A percentile compares a stretch with the other conserved stretches of the same genome.
Evolutionary conservation across 2,888 invertebrate genomes (phyloP).

Genomic region (Deroplatys truncata): DNA sequence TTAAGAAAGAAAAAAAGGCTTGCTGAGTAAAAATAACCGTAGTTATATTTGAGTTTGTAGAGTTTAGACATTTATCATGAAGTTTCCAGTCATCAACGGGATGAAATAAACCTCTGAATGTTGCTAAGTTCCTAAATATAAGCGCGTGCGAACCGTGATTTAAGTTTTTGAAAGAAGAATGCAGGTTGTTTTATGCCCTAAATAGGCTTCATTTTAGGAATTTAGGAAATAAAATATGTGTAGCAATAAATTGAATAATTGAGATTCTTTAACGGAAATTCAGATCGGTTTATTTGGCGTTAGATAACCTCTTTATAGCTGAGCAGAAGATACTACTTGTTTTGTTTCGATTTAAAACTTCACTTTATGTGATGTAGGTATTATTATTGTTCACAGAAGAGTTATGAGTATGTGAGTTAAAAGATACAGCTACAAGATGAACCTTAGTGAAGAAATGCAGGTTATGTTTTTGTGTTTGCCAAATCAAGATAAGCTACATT

Average conservation of each 20-base stretch:
- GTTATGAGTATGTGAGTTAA: too few relatives aligned
- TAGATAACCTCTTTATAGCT: too few relatives aligned
- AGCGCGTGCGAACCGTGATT: background rate
- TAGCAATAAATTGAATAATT: too few relatives aligned
- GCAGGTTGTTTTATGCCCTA: background rate
- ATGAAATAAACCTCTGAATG: background rate
- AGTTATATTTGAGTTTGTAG: background rate
- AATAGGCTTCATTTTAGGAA: too few relatives aligned
- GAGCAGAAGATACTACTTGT: too few relatives aligned
- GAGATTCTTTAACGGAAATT: too few relatives aligned
- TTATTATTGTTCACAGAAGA: too few relatives aligned
- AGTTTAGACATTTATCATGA: background rate
- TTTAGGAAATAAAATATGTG: too few relatives aligned
- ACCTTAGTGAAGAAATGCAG: background rate
- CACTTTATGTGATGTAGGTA: too few relatives aligned
- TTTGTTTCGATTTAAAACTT: too few relatives aligned
- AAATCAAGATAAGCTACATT: background rate
- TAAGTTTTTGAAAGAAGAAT: background rate
- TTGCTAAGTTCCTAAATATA: background rate
- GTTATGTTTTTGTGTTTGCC: background rate
- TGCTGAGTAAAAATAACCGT: background rate
- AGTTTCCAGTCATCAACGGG: background rate
- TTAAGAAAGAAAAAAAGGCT: slow-evolving; percentile 1
- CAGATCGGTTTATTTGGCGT: too few relatives aligned
- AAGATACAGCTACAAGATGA: too few relatives aligned